A percentile compares a stretch with the other conserved stretches of the same genome.
Evolutionary conservation across 1,140 invertebrate genomes (phyloP).

Genomic region (Telenomus remus): DNA sequence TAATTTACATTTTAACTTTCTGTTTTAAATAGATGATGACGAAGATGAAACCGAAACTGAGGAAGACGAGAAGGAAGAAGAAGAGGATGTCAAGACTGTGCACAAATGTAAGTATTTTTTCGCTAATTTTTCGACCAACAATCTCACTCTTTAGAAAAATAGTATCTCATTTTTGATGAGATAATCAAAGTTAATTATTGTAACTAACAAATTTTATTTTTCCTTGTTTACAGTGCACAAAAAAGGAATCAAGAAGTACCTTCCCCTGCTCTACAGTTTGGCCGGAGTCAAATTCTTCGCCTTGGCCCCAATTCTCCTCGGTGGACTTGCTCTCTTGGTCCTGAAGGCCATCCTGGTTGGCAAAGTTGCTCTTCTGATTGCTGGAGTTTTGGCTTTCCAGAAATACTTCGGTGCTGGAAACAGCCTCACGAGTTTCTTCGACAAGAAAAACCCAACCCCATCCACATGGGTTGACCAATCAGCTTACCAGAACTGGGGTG

Average conservation of each 20-base stretch:
- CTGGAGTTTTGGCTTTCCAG: conserved; percentile 81
- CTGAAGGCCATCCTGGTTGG: conserved; percentile 84
- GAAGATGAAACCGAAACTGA: no score
- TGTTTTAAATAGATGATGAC: no score
- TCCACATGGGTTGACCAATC: conserved; percentile 59
- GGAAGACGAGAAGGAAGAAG: no score
- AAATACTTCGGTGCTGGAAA: conserved; percentile 79
- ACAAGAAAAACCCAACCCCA: conserved; percentile 27
- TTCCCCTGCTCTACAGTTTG: conserved; percentile 79
- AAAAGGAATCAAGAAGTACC: conserved; percentile 79
- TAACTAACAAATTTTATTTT: no score
- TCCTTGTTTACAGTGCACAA: conserved; percentile 78
- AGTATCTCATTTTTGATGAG: no score
- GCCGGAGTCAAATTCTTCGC: conserved; percentile 83
- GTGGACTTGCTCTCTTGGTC: conserved; percentile 82
- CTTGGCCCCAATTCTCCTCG: conserved; percentile 81
- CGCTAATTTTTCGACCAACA: background rate
- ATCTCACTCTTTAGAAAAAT: no score
- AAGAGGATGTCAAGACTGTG: conserved; percentile 28
- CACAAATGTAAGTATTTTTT: conserved; percentile 18
- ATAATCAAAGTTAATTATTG: no score
- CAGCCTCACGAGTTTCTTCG: conserved; percentile 68
- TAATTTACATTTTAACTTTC: no score
- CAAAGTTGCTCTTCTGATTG: conserved; percentile 84
- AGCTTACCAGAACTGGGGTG: conserved; percentile 69